Base-by-base conservation (phyloP, 2,888 invertebrate species). In the Pollenia labialis region DNA sequence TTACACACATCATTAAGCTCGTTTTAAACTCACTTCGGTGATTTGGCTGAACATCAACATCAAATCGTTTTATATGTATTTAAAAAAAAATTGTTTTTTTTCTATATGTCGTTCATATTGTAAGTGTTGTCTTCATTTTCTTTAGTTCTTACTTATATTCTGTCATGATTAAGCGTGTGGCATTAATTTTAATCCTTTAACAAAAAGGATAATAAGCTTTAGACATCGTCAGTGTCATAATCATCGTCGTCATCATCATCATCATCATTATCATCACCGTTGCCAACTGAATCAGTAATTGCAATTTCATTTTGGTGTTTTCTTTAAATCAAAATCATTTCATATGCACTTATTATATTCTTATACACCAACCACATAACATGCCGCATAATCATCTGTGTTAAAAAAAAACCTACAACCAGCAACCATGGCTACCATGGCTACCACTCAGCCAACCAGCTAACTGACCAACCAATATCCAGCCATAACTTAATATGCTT, bases 121-220 rank as follows among this genome's bases (percentile, higher is more conserved):
- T 46, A 54, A 69, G 42, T 74, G 74, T 74, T 87, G 84, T 87
- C 87, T 87, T 87, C 68, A 87, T 76, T 87, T 87, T 74, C 84
- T 72, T 77, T 76, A 81, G 80, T 87, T 87, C 84, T 87, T 81
- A 87, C 66, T 84, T 84, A 87, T 81, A 83, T 84, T 87, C 83
- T 87, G 87, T 87, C 87, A 87, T 87, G 87, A 87, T 87, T 84
- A 87, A 87, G 84, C 83, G 87, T 87, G 84, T 87, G 87, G 80
- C 87, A 87, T 87, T 87, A 84, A 87, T 87, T 87, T 87, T 87
- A 87, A 87, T 87, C 87, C 87, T 81, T 87, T 87, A 77, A 87
- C 87, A 87, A 87, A 87, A 87, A 87, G 87, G 87, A 87, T 87
- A 87, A 87, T 87, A 84, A 87, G 87, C 83, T 87, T 87, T 87